Percentiles rank a stretch among this genome's conserved stretches.
phyloP scores from a whole-genome alignment of 2,113 vertebrate genomes.

The Lethenteron camtschaticum region DNA sequence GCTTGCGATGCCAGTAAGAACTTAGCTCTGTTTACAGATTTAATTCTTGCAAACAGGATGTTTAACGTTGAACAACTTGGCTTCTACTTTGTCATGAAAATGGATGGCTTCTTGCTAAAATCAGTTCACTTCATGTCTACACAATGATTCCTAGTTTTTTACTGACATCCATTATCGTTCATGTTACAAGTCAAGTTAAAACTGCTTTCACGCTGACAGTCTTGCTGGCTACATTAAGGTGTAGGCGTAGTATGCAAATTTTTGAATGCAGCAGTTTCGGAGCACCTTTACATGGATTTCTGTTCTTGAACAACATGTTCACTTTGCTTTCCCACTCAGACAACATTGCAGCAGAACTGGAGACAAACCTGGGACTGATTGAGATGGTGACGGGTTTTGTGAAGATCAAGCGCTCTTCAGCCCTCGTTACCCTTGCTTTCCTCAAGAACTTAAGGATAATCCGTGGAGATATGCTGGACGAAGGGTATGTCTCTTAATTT shows the following conservation, averaged over 20 bases:
- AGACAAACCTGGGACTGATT: constrained; percentile 88
- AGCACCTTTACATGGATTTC: neutral
- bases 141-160: no score
- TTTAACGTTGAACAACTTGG: no score
- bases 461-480: constrained; percentile 60
- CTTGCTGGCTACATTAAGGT: neutral
- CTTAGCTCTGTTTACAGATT: neutral
- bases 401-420: constrained; percentile 80
- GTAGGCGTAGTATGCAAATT: no score
- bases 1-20: neutral
- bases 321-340: constrained; percentile 19
- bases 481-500: constrained; percentile 32
- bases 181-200: no score
- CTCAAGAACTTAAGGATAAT: constrained; percentile 73
- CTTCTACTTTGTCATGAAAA: no score
- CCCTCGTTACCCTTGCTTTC: constrained; percentile 71
- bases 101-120: no score
- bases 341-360: constrained; percentile 87
- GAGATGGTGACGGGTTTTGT: constrained; percentile 79
- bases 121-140: no score
- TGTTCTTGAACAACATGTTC: neutral
- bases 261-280: no score
- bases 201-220: no score
- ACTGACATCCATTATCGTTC: no score
- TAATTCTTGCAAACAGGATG: no score